Evolutionary conservation across 2,888 invertebrate genomes (phyloP).

Genomic region (Lasioglossum pauxillum): DNA sequence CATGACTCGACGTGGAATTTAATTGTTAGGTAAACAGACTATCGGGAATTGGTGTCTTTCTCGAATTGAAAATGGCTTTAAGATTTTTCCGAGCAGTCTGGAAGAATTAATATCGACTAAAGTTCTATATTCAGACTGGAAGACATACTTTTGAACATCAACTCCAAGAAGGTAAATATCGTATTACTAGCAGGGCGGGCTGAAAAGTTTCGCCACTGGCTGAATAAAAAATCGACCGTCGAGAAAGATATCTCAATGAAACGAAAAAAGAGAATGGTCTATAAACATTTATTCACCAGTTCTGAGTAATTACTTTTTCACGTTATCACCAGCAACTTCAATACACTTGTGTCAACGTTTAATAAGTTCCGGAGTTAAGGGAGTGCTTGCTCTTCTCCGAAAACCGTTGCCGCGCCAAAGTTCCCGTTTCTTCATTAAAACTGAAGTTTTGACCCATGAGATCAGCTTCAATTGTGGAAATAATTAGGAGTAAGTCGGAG

Average conservation of each 20-base stretch:
- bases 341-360: not conserved
- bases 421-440: not conserved
- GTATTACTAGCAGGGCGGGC: not conserved
- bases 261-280: not conserved
- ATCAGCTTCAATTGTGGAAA: not conserved
- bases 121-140: not conserved
- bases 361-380: not conserved
- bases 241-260: not conserved
- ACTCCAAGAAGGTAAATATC: not conserved
- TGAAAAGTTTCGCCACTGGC: not conserved
- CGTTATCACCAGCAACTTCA: not conserved
- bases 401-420: not conserved
- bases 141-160: not conserved
- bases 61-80: not conserved
- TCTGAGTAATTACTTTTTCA: slow-evolving; percentile 1
- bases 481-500: not conserved
- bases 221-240: not conserved
- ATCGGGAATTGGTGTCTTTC: not conserved
- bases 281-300: not conserved
- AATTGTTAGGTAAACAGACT: not conserved
- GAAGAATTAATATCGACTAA: not conserved
- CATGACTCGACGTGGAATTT: not conserved
- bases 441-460: not conserved
- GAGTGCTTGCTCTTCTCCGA: not conserved
- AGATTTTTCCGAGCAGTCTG: not conserved